Evolutionary conservation across 2,113 vertebrate species (phyloP), one percentile per base, ranked within the genome.

Genomic region (Tragelaphus buxtoni): DNA sequence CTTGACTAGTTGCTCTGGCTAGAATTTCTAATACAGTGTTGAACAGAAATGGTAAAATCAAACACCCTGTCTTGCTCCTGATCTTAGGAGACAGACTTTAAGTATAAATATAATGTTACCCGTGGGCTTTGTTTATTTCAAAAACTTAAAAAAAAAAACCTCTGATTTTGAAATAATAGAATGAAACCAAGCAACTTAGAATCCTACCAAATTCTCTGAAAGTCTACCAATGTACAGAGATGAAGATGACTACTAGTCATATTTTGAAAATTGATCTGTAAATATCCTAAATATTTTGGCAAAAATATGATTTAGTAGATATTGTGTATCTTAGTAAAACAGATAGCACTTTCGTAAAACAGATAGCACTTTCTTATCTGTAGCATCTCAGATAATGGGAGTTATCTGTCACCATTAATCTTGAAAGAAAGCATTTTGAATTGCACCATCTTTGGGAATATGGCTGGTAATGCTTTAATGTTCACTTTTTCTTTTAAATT

Each of bases 401-500:
- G 12, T 85, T 76, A 30, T 58, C 20, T 93, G 45, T 72, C 86
- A 45, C 17, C 9, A 80, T 69, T 82, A 47, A 84, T 69, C 17
- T 80, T 58, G 28, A 39, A 95, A 88, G 10, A 14, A 51, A 89
- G 35, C 7, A 80, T 51, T 94, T 90, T 90, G 35, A 94, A 82
- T 28, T 60, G 7, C 1, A 35, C 7, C 42, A 42, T 58, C 17
- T 94, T 80, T 65, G 22, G 10, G 18, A 92, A 83, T 93, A 20
- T 53, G 45, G 12, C 28, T 92, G 39, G 1, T 80, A 81, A 65
- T 65, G n/a, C 81, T 97, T 92, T 77, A 90, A 90, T 58, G 7
- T 92, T 51, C 76, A 17, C 22, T 88, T 92, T 96, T 91, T 97
- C 82, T 98, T 84, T 91, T 95, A 94, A 90, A 51, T 97, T 94